phyloP scores from a whole-genome alignment of 2,797 vertebrate genomes.

The Scleropages formosus region DNA sequence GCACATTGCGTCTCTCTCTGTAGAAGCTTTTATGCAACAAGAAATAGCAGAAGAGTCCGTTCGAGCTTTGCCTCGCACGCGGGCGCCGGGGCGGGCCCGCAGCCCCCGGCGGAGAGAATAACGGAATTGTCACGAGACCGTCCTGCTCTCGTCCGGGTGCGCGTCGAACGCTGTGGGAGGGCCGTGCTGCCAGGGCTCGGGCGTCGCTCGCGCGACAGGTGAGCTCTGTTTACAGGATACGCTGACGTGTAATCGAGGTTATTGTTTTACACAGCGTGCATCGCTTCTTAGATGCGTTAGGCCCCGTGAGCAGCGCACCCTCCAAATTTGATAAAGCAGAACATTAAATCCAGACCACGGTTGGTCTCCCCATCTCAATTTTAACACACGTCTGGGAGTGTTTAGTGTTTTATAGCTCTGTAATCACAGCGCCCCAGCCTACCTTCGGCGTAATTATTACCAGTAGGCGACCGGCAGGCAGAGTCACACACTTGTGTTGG shows the following conservation, averaged over 20 bases:
- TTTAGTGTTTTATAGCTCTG: constrained; percentile 20
- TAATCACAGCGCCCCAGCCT: neutral
- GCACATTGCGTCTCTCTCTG: neutral
- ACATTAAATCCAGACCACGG: neutral
- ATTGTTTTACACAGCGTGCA: neutral
- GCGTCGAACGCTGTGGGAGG: neutral
- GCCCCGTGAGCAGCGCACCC: too few relatives aligned
- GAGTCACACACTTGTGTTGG: neutral
- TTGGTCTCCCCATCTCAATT: neutral
- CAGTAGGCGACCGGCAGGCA: constrained; percentile 17
- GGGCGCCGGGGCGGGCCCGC: neutral
- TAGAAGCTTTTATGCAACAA: constrained; percentile 14
- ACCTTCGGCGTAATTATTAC: constrained; percentile 17
- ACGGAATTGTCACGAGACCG: constrained; percentile 12
- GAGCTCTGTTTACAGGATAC: too few relatives aligned
- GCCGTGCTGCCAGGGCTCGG: neutral
- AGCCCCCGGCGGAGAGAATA: neutral
- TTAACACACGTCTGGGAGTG: constrained; percentile 10
- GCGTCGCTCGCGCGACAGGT: neutral
- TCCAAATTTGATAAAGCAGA: neutral
- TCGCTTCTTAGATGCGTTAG: neutral
- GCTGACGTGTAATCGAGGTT: neutral
- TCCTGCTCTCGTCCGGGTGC: neutral
- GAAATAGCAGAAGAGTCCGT: neutral
- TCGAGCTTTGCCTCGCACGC: constrained; percentile 3